These are phyloP conservation scores for Nesogale talazaci DNA, from an alignment of 2,113 vertebrate species.

Conservation along the genomic window DNA sequence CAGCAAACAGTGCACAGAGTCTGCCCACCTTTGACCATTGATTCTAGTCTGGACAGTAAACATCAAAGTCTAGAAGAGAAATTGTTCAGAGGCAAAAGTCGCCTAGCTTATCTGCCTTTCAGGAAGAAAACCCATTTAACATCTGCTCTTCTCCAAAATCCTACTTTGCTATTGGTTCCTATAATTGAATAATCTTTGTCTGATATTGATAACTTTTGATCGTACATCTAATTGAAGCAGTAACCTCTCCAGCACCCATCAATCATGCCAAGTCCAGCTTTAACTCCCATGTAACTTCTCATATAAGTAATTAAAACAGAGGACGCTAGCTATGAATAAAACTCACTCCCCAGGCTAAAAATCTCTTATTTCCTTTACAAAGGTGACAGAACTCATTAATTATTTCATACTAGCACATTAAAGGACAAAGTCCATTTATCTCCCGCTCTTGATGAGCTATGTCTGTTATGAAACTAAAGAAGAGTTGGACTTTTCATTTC, in stretches of 20 bases:
- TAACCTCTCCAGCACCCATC: slow-evolving; percentile 15
- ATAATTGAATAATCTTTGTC: slow-evolving; percentile 58
- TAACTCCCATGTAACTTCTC: slow-evolving; percentile 60
- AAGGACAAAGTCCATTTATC: not conserved
- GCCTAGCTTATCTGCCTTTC: not conserved
- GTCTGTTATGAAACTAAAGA: slow-evolving; percentile 43
- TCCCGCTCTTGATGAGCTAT: not conserved
- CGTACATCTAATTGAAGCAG: not conserved
- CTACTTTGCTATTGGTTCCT: slow-evolving; percentile 49
- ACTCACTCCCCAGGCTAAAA: not conserved
- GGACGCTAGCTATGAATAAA: slow-evolving; percentile 25
- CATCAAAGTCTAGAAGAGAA: not conserved
- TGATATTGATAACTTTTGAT: slow-evolving; percentile 49
- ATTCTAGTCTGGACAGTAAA: slow-evolving; percentile 10
- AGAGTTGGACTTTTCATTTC: slow-evolving; percentile 13
- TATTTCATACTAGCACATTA: slow-evolving; percentile 23
- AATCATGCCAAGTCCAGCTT: not conserved
- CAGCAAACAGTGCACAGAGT: not conserved
- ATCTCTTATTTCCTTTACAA: slow-evolving; percentile 43
- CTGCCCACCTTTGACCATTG: not conserved
- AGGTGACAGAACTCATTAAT: slow-evolving; percentile 32
- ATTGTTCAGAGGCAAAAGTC: slow-evolving; percentile 37
- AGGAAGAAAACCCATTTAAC: slow-evolving; percentile 3
- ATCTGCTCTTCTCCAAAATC: not conserved
- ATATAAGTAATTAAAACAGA: slow-evolving; percentile 34